phyloP scores from a whole-genome alignment of 1,140 invertebrate species.

The Brachionus rubens region DNA sequence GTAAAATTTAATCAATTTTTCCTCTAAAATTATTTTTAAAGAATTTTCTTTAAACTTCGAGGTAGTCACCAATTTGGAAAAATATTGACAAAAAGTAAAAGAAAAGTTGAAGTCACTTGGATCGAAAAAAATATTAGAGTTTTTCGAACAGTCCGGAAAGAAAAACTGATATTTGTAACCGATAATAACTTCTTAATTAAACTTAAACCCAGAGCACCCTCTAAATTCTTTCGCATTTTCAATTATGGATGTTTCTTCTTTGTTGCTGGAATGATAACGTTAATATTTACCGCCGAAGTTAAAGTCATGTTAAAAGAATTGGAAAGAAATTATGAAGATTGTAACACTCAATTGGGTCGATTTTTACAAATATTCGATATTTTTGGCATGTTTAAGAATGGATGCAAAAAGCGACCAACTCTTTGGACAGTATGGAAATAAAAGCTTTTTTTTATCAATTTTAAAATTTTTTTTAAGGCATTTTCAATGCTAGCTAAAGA shows the following conservation, averaged over 20 bases:
- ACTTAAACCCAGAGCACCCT: not conserved
- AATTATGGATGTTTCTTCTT: not conserved
- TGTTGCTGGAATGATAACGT: not conserved
- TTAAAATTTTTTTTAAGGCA: slow-evolving; percentile 15
- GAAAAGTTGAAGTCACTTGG: slow-evolving; percentile 6
- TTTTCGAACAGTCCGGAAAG: slow-evolving; percentile 1
- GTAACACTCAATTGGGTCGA: not conserved
- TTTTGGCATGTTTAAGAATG: not conserved
- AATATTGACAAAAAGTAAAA: slow-evolving; percentile 31
- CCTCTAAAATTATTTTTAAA: not conserved
- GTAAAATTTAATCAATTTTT: not conserved
- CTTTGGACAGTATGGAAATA: slow-evolving; percentile 6
- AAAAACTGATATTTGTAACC: not conserved
- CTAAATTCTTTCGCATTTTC: too few species aligned
- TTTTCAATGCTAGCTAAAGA: slow-evolving; percentile 8
- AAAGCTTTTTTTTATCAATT: slow-evolving; percentile 5
- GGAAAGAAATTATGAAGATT: slow-evolving; percentile 13
- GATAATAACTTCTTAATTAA: slow-evolving; percentile 18
- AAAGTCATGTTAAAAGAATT: slow-evolving; percentile 9
- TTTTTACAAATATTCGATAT: not conserved
- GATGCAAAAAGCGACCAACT: slow-evolving; percentile 9
- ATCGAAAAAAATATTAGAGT: slow-evolving; percentile 1
- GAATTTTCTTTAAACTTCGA: slow-evolving; percentile 16
- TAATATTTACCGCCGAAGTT: slow-evolving; percentile 10
- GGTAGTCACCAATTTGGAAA: slow-evolving; percentile 6